Evolutionary conservation across 2,797 vertebrate species (phyloP).

Genomic region (Dendrocincla fuliginosa): DNA sequence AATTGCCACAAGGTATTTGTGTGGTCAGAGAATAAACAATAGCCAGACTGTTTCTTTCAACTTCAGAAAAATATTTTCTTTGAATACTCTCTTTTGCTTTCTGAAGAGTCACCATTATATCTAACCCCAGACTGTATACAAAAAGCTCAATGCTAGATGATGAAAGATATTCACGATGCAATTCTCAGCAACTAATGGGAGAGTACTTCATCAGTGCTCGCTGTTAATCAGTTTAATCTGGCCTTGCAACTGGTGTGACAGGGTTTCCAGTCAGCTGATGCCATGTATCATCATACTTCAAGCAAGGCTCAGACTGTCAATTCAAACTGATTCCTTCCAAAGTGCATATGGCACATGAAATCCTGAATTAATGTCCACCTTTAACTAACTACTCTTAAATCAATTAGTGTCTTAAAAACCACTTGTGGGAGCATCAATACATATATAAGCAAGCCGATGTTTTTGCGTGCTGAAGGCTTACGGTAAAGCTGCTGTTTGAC

Average conservation of each 20-base stretch:
- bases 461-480: background rate
- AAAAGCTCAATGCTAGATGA: background rate
- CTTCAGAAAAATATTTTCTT: conserved; percentile 38
- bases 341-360: background rate
- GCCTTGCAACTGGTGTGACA: background rate
- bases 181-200: background rate
- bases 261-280: conserved; percentile 56
- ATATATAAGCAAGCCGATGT: background rate
- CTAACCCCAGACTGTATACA: background rate
- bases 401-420: background rate
- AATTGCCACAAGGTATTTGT: conserved; percentile 18
- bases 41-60: conserved; percentile 21
- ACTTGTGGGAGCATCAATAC: background rate
- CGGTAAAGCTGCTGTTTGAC: background rate
- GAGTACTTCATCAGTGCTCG: background rate
- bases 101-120: conserved; percentile 7
- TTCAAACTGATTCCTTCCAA: background rate
- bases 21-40: conserved; percentile 9
- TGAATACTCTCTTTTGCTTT: conserved; percentile 11
- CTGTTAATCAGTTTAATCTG: conserved; percentile 31
- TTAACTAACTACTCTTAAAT: background rate
- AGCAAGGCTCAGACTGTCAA: background rate
- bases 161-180: background rate
- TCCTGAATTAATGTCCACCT: background rate
- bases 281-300: background rate